phyloP scores from a whole-genome alignment of 1,140 invertebrate species.

The Lepidurus arcticus region DNA sequence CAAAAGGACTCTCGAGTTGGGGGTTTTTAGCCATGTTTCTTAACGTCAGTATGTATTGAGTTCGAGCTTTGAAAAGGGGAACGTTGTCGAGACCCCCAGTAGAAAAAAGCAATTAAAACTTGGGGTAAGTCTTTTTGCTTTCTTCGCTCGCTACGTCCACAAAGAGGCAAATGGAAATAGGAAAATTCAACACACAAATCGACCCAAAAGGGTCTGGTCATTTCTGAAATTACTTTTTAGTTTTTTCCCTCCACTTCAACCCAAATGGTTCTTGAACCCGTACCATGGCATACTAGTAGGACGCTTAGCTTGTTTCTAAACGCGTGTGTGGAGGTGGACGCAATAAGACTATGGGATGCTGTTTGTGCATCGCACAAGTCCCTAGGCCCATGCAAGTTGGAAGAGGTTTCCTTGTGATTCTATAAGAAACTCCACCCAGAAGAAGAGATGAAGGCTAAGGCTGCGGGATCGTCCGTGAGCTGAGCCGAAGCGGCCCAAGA shows the following conservation, averaged over 20 bases:
- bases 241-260: background rate
- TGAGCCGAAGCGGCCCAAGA: constrained; percentile 16
- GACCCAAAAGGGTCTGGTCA: background rate
- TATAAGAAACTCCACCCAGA: constrained; percentile 7
- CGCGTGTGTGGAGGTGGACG: background rate
- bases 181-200: background rate
- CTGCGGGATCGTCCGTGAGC: constrained; percentile 16
- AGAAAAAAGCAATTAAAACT: constrained; percentile 1
- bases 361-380: background rate
- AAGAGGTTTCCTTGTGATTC: background rate
- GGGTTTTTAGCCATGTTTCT: too few species aligned
- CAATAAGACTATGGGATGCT: background rate
- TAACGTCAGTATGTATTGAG: too few species aligned
- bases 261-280: background rate
- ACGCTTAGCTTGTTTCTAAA: background rate
- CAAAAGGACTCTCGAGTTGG: too few species aligned
- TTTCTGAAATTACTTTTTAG: background rate
- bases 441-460: constrained; percentile 15
- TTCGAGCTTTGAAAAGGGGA: too few species aligned
- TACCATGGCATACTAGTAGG: background rate
- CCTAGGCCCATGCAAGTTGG: constrained; percentile 17
- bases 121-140: background rate
- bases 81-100: background rate
- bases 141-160: background rate
- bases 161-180: background rate